Percentiles rank a stretch among this genome's conserved stretches.
Conservation (phyloP, 2,797 vertebrate genomes). For the Labroides dimidiatus region DNA sequence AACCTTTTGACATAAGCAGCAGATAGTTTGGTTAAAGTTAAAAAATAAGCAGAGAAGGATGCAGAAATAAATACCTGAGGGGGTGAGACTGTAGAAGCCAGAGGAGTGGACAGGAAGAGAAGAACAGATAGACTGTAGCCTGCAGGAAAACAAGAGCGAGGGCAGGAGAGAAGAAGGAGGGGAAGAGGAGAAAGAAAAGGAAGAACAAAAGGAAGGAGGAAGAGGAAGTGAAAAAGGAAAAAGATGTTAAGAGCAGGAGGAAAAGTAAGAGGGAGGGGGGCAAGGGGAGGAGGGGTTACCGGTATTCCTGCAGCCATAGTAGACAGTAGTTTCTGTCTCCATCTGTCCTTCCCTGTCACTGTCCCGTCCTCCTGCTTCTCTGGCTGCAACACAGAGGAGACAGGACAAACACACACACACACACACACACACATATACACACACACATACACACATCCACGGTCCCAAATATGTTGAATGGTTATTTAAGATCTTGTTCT, state of each 20-base stretch:
- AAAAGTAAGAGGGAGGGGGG: too few species aligned
- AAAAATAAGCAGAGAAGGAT: too few species aligned
- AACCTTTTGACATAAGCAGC: neutral
- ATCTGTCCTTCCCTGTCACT: constrained; percentile 86
- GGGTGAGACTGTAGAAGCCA: constrained; percentile 57
- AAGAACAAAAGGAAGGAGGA: neutral
- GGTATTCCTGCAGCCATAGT: constrained; percentile 81
- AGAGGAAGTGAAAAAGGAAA: neutral
- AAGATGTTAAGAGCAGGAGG: constrained; percentile 7
- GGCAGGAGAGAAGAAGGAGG: constrained; percentile 4
- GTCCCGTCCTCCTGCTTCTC: constrained; percentile 82
- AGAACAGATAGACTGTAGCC: constrained; percentile 69
- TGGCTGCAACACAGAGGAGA: constrained; percentile 82
- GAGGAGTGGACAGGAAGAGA: constrained; percentile 74
- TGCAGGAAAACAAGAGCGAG: constrained; percentile 43
- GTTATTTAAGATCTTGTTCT: too few species aligned
- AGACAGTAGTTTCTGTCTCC: constrained; percentile 86
- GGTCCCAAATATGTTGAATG: too few species aligned
- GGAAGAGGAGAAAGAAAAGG: constrained; percentile 13
- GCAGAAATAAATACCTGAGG: constrained; percentile 60
- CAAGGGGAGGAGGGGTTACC: constrained; percentile 75
- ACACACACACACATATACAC: constrained; percentile 13
- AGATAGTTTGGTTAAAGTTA: neutral
- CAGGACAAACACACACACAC: constrained; percentile 48
- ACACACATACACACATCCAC: neutral